phyloP scores from a whole-genome alignment of 2,113 vertebrate genomes.

The Mormyrus iriodes region DNA sequence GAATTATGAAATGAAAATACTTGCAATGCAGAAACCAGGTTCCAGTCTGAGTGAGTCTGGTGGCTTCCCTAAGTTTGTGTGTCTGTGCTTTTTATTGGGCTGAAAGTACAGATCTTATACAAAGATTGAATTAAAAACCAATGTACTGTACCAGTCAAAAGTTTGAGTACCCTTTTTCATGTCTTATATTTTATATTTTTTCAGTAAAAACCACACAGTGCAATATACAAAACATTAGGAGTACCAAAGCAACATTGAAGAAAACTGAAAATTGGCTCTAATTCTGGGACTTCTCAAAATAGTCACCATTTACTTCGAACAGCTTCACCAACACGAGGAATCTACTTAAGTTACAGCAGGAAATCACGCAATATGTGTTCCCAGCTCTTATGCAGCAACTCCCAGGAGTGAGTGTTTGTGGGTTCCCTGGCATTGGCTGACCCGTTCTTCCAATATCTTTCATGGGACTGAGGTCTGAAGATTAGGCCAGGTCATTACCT shows the following conservation, averaged over 20 bases:
- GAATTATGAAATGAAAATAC: not conserved
- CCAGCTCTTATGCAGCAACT: not conserved
- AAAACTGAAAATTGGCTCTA: not conserved
- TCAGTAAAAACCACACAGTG: not conserved
- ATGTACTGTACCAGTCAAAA: not conserved
- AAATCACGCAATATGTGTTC: not conserved
- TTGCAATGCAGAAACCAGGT: not conserved
- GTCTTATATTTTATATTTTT: not conserved
- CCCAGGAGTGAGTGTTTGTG: not conserved
- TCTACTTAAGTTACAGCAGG: not conserved
- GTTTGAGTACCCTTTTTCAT: too few relatives aligned
- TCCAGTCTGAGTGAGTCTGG: not conserved
- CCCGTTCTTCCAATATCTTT: not conserved
- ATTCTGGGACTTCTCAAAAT: not conserved
- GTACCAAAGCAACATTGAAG: not conserved
- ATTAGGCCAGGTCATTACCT: not conserved
- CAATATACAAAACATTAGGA: not conserved
- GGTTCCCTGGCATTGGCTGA: not conserved
- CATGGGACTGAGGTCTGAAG: not conserved
- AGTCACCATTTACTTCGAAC: not conserved
- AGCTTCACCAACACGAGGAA: not conserved
- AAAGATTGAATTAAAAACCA: not conserved
- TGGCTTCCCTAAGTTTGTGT: not conserved
- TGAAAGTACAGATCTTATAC: not conserved
- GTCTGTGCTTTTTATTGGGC: not conserved